Evolutionary conservation across 1,140 invertebrate species (phyloP).

Genomic region (Dreissena rostriformis): DNA sequence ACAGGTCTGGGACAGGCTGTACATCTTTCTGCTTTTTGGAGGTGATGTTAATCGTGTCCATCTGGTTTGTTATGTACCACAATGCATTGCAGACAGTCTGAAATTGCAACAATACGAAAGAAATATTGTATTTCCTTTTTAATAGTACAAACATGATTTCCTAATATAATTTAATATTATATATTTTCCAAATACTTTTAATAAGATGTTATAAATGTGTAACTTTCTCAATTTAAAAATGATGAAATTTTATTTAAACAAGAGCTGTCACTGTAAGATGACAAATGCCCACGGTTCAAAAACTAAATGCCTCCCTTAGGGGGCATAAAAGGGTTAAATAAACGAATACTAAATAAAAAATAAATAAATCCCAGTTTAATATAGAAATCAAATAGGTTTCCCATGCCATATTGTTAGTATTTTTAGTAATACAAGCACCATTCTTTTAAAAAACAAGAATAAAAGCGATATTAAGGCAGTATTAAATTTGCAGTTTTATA

Average conservation of each 20-base stretch:
- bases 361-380: too few relatives aligned
- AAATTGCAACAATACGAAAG: neutral
- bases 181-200: neutral
- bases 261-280: too few relatives aligned
- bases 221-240: neutral
- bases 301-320: too few relatives aligned
- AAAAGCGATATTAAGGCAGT: neutral
- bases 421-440: neutral
- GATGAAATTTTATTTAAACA: too few relatives aligned
- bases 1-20: slow-evolving; percentile 12
- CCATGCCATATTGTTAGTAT: neutral
- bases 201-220: neutral
- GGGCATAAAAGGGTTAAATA: too few relatives aligned
- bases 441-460: neutral
- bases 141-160: neutral
- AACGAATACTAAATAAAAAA: too few relatives aligned
- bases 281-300: too few relatives aligned
- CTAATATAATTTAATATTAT: neutral
- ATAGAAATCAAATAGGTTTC: too few relatives aligned
- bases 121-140: neutral
- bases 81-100: slow-evolving; percentile 47
- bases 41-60: slow-evolving; percentile 30
- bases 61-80: slow-evolving; percentile 53
- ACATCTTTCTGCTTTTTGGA: slow-evolving; percentile 1
- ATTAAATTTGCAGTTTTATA: too few relatives aligned